phyloP scores from a whole-genome alignment of 2,888 invertebrate species.

The Himalopsyche kuldschensis region DNA sequence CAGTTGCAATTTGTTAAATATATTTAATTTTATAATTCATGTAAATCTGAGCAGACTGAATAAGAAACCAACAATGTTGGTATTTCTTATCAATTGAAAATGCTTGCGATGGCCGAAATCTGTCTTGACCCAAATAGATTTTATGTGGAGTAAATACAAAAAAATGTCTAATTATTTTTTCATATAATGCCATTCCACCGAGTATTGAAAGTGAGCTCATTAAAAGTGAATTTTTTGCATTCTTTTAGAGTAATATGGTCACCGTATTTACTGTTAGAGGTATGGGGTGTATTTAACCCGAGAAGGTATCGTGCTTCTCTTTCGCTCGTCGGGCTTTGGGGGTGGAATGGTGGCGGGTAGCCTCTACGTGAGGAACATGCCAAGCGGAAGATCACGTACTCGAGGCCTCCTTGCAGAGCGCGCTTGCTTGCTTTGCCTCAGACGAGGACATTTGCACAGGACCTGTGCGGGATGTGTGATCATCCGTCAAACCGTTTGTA shows the following conservation, averaged over 20 bases:
- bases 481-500: background rate
- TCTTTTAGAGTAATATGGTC: background rate
- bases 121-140: no score
- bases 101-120: no score
- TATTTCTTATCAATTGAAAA: no score
- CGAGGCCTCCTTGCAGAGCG: constrained; percentile 2
- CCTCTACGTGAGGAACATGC: constrained; percentile 15
- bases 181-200: no score
- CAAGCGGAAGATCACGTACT: background rate
- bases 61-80: no score
- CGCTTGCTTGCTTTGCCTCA: background rate
- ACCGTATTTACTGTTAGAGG: background rate
- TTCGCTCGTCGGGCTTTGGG: background rate
- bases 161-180: no score
- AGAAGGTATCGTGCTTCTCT: background rate
- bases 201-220: no score
- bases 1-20: no score
- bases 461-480: background rate
- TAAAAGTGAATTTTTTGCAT: no score
- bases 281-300: background rate
- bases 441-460: background rate
- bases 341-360: background rate
- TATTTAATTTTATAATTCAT: no score
- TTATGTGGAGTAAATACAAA: no score
- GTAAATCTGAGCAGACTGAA: no score